These are phyloP conservation scores for Proctacanthus coquilletti DNA, from an alignment of 1,140 invertebrate species.

Conservation along the genomic window DNA sequence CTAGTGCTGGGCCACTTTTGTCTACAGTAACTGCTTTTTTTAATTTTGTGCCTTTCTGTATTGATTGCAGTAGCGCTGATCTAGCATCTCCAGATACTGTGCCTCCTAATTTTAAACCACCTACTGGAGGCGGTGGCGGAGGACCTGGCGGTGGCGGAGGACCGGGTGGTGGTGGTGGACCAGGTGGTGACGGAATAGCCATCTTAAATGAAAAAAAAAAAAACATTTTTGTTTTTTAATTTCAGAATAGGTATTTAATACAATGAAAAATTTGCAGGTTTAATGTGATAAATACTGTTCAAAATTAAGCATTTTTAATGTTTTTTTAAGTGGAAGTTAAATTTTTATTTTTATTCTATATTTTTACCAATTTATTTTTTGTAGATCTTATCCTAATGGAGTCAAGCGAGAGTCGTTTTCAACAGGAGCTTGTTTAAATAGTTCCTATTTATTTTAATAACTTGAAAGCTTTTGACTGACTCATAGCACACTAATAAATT, in stretches of 20 bases:
- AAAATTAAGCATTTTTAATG: too few relatives aligned
- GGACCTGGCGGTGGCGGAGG: slow-evolving; percentile 47
- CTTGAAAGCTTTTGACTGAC: too few relatives aligned
- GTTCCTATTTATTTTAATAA: too few relatives aligned
- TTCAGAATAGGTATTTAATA: not conserved
- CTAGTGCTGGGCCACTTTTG: slow-evolving; percentile 63
- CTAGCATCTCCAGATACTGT: slow-evolving; percentile 39
- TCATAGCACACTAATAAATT: too few relatives aligned
- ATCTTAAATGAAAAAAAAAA: slow-evolving; percentile 16
- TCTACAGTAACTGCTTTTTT: slow-evolving; percentile 81
- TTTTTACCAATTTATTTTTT: too few relatives aligned
- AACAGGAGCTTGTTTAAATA: too few relatives aligned
- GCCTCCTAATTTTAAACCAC: slow-evolving; percentile 24
- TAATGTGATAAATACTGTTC: too few relatives aligned
- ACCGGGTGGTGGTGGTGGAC: slow-evolving; percentile 40
- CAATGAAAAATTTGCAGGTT: too few relatives aligned
- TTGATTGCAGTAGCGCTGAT: slow-evolving; percentile 58
- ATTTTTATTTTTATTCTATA: too few relatives aligned
- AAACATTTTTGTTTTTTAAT: not conserved
- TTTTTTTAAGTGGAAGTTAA: too few relatives aligned
- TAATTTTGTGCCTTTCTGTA: slow-evolving; percentile 61
- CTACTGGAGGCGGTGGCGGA: slow-evolving; percentile 38
- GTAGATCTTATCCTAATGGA: too few relatives aligned
- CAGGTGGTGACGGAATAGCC: slow-evolving; percentile 33
- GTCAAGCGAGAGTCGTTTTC: too few relatives aligned